Base-by-base conservation (phyloP, 2,888 invertebrate species). In the Sisyra terminalis region DNA sequence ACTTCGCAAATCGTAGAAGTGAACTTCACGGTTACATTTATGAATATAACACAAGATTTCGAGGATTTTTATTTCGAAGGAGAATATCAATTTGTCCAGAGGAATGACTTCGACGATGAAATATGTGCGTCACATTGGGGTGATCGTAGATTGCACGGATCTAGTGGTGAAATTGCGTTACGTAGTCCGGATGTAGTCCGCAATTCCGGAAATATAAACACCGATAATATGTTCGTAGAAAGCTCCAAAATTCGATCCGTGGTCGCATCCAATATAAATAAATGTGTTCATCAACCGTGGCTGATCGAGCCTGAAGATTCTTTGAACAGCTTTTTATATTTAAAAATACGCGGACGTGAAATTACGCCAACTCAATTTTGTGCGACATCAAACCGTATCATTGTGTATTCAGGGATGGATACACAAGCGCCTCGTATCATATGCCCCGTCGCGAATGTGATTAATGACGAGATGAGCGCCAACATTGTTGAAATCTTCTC, bases 1-100 rank as follows among this genome's bases (percentile, higher is more conserved):
- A 77, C 80, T 10, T 75, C 82, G 2, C 70, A 72, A 39, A 71
- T 75, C 44, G 73, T 85, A 7, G 76, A 81, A 57, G 70, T 85
- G 1, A 77, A 75, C 54, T 84, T 85, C 56, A 72, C 76, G 14
- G 73, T 85, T 6, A 75, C 75, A 10, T 70, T 77, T 57, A 84
- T 88, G 87, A 78, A 79, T 61, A 78, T 83, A 44, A 77, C 80
- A 6, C 80, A 86, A 60, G 81, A 86, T 63, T 81, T 83, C 54
- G 71, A 78, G 44, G 77, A 81, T 55, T 84, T 83, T 60, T 74
- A 75, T 55, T 83, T 86, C 61, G 84, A 85, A 53, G 80, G 77
- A 0, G 75, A 73, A 56, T 79, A 75, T 51, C 76, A 77, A 55
- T 78, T 78, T 57, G 61, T 77, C 39, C 66, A 74, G 0, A 66